phyloP scores from a whole-genome alignment of 2,797 vertebrate genomes.

The Tarsius wallacei region DNA sequence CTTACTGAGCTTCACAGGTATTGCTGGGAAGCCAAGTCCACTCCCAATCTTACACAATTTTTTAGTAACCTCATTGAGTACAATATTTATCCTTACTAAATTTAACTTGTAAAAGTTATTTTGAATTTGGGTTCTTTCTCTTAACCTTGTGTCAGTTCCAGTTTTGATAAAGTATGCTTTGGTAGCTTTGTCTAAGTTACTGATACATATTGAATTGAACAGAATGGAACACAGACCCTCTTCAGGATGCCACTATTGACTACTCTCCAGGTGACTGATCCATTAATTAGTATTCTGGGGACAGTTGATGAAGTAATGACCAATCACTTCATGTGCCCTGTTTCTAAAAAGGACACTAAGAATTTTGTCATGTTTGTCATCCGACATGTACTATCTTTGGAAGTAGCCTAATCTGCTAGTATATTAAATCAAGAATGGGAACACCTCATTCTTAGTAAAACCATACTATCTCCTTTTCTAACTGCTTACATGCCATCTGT shows the following conservation, averaged over 20 bases:
- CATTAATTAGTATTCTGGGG: background rate
- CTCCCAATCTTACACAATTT: background rate
- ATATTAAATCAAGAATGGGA: background rate
- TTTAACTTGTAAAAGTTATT: background rate
- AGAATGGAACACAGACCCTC: background rate
- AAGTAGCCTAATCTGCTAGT: constrained; percentile 39
- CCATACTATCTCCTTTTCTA: background rate
- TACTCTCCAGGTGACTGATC: background rate
- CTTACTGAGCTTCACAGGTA: background rate
- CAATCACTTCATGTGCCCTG: background rate
- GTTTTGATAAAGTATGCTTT: background rate
- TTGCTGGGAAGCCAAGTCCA: background rate
- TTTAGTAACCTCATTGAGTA: background rate
- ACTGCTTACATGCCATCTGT: background rate
- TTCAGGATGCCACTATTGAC: background rate
- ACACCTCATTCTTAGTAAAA: background rate
- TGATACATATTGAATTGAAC: background rate
- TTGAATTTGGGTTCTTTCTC: background rate
- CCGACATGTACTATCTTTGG: background rate
- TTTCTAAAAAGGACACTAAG: constrained; percentile 19
- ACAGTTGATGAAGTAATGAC: background rate
- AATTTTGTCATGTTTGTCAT: background rate
- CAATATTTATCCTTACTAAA: background rate
- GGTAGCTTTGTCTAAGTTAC: background rate
- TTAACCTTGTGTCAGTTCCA: constrained; percentile 13